Base-by-base conservation (phyloP, 2,797 vertebrate species). In the Hoplostethus mediterraneus region DNA sequence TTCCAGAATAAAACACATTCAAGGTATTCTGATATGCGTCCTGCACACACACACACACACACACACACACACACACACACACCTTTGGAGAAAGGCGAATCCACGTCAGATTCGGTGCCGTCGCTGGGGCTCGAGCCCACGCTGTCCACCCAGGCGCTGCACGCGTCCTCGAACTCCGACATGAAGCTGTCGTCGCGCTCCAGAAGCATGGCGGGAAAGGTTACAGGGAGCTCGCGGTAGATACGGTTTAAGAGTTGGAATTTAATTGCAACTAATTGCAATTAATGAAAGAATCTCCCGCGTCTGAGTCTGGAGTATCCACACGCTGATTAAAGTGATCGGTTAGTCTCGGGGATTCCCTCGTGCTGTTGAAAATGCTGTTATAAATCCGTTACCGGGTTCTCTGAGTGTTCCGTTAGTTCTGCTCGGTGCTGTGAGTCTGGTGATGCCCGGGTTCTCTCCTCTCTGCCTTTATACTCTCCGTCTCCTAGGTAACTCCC, bases 381-480 rank as follows among this genome's bases (percentile, higher is more conserved):
- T 25, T 38, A 60, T 40, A 47, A 70, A 55, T 71, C 63, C 45
- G 64, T 31, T 21, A 57, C 33, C 38, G 57, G 33, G 4, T 4
- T 30, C 12, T 55, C 25, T 14, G 45, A 0, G 12, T 14, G 45
- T 55, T 25, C 53, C 4, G 33, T 33, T 33, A 33, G 33, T 33
- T 6, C 33, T 33, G 6, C 4, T 33, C 33, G 33, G 73, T 30
- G 55, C 66, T 55, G 31, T 67, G 47, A 10, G 55, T 78, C 69
- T 87, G 90, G 69, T 55, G 89, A 90, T 90, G 86, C 79, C 75
- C 78, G 42, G 51, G 62, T 75, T 57, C 57, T 81, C 76, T 73
- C 86, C 60, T 82, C 6, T 63, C 55, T 30, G 3, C 3, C 61
- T 96, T 96, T 98, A 98, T 97, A 96, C 88, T 79, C 79, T 92